phyloP scores from a whole-genome alignment of 2,797 vertebrate species.

The Leptodactylus fallax region DNA sequence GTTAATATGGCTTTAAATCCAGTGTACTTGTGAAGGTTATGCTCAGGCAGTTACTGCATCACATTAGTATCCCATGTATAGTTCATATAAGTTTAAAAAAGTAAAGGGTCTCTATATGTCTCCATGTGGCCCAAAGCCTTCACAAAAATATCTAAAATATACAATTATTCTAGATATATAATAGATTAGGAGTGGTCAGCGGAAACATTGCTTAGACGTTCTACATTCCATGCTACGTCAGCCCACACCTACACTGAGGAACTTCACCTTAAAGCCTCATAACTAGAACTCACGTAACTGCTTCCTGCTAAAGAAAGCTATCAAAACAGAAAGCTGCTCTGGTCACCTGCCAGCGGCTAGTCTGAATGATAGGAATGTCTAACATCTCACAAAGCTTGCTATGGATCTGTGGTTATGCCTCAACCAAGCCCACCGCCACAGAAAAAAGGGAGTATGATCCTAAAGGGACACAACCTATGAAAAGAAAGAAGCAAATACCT shows the following conservation, averaged over 20 bases:
- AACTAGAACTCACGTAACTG: neutral
- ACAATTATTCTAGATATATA: too few relatives aligned
- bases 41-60: too few relatives aligned
- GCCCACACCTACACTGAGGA: neutral
- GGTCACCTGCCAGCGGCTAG: conserved; percentile 45
- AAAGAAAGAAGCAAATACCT: too few relatives aligned
- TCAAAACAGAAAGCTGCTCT: neutral
- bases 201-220: neutral
- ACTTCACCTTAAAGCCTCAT: conserved; percentile 13
- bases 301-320: neutral
- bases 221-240: neutral
- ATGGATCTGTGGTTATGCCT: conserved; percentile 11
- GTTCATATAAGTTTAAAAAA: too few relatives aligned
- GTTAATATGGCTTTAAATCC: too few relatives aligned
- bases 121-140: neutral
- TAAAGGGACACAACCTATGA: neutral
- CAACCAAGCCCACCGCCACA: conserved; percentile 18
- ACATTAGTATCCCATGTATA: too few relatives aligned
- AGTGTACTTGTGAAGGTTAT: too few relatives aligned
- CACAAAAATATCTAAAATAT: neutral
- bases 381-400: neutral
- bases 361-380: conserved; percentile 48
- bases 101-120: too few relatives aligned
- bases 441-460: neutral
- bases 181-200: neutral